These are phyloP conservation scores for Melinaea marsaeus DNA, from an alignment of 2,888 invertebrate species.

Conservation along the genomic window DNA sequence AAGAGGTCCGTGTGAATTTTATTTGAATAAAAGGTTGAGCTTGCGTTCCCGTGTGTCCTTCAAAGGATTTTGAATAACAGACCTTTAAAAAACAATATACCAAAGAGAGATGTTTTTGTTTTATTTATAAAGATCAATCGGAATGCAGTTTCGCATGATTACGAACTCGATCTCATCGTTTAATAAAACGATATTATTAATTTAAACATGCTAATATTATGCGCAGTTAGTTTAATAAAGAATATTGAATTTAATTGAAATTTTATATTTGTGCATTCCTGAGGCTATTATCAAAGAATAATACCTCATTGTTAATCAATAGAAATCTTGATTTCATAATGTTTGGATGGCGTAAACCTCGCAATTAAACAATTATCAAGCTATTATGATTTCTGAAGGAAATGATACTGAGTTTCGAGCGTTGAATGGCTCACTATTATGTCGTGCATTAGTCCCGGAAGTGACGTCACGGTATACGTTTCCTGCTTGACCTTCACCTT, in stretches of 20 bases:
- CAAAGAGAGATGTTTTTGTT: not conserved
- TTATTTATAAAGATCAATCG: not conserved
- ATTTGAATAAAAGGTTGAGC: conserved; percentile 5
- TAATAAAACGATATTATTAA: not conserved
- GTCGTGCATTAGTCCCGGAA: conserved; percentile 61
- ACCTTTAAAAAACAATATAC: not conserved
- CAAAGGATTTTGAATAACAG: conserved; percentile 5
- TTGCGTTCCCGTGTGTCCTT: conserved; percentile 4
- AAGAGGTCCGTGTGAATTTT: conserved; percentile 2
- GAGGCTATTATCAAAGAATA: no score
- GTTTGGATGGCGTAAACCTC: not conserved
- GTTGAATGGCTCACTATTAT: conserved; percentile 42
- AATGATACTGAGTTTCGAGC: conserved; percentile 4
- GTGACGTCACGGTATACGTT: conserved; percentile 59
- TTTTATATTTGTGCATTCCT: no score
- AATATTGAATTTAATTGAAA: no score
- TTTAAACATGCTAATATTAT: no score
- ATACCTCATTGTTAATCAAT: no score
- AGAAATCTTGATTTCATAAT: no score
- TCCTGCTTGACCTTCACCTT: conserved; percentile 66
- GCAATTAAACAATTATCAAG: conserved; percentile 10
- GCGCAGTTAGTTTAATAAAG: no score
- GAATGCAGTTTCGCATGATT: conserved; percentile 4
- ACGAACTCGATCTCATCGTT: conserved; percentile 3
- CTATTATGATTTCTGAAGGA: not conserved